Evolutionary conservation across 2,797 vertebrate species (phyloP).

Genomic region (Crenichthys baileyi): DNA sequence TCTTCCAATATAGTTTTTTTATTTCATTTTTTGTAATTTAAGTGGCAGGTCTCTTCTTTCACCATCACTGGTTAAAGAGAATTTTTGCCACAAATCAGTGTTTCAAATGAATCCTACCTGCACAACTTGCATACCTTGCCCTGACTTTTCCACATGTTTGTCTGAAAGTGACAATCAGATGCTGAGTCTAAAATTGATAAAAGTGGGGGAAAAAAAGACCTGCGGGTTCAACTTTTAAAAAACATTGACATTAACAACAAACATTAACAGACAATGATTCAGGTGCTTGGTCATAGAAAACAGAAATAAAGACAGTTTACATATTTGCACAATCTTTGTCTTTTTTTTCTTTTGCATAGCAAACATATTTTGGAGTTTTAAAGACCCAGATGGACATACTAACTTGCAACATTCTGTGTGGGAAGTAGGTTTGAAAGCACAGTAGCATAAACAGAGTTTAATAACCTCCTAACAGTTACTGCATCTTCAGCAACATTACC

Average conservation of each 20-base stretch:
- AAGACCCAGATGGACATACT: not conserved
- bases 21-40: not conserved
- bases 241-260: not conserved
- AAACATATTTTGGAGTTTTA: not conserved
- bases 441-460: not conserved
- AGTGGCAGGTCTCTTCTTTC: not conserved
- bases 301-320: not conserved
- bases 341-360: no score
- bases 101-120: not conserved
- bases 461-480: not conserved
- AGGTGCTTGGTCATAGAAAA: constrained; percentile 4
- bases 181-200: not conserved
- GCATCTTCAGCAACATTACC: not conserved
- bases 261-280: not conserved
- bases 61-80: not conserved
- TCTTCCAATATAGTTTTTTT: not conserved
- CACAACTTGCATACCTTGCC: not conserved
- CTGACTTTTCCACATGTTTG: not conserved
- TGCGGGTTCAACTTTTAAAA: not conserved
- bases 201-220: not conserved
- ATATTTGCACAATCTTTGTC: not conserved
- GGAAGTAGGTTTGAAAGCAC: not conserved
- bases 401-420: not conserved
- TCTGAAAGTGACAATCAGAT: not conserved
- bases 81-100: not conserved